phyloP scores from a whole-genome alignment of 35 echinoderm and acorn worm species.

The Ophioderma brevispina region DNA sequence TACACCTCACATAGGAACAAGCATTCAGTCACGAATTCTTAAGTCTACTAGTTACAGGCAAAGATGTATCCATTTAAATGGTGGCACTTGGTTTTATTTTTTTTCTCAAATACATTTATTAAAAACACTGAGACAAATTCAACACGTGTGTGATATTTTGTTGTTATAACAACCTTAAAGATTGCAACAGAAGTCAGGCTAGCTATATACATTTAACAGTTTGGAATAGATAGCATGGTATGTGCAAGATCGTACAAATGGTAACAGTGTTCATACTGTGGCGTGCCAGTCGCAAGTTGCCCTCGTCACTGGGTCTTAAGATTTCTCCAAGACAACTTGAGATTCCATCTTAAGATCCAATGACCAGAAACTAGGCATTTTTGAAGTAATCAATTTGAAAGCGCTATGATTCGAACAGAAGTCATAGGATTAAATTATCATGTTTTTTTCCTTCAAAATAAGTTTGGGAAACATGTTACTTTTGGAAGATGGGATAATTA shows the following conservation, averaged over 20 bases:
- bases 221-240: not conserved
- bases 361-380: not conserved
- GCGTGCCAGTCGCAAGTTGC: no score
- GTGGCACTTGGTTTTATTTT: slow-evolving; percentile 4
- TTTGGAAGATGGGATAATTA: no score
- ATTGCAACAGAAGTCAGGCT: not conserved
- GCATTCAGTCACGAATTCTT: not conserved
- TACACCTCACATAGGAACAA: not conserved
- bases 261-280: no score
- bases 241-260: no score
- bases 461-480: no score
- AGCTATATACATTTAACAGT: not conserved
- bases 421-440: no score
- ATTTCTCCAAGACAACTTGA: not conserved
- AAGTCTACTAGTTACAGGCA: not conserved
- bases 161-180: not conserved
- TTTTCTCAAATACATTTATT: slow-evolving; percentile 12
- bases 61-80: slow-evolving; percentile 6
- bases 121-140: not conserved
- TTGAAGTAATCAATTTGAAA: no score
- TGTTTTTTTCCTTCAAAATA: no score
- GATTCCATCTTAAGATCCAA: not conserved
- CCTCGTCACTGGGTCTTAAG: not conserved
- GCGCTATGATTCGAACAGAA: no score
- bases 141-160: not conserved